These are phyloP conservation scores for Drosophila kepulauana DNA, from an alignment of 1,140 invertebrate genomes.

Conservation along the genomic window DNA sequence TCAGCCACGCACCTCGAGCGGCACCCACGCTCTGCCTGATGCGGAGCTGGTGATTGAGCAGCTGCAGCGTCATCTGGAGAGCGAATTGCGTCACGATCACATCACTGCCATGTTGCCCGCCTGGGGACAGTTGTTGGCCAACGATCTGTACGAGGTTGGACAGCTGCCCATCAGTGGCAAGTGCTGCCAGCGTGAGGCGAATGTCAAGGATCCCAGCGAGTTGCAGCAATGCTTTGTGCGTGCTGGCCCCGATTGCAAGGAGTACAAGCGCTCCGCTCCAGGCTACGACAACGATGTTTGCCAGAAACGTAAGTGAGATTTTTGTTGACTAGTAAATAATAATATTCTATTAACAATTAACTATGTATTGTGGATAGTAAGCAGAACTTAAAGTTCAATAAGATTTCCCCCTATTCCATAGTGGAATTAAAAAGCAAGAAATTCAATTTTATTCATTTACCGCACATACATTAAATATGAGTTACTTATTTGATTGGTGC, in stretches of 20 bases:
- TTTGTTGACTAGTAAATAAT: too few species aligned
- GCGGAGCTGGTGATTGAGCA: slow-evolving; percentile 82
- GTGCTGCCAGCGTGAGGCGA: slow-evolving; percentile 86
- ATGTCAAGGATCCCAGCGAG: slow-evolving; percentile 70
- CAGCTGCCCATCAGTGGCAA: slow-evolving; percentile 84
- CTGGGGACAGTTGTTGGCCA: slow-evolving; percentile 92
- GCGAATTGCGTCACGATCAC: slow-evolving; percentile 87
- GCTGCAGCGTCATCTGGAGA: slow-evolving; percentile 73
- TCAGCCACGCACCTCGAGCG: slow-evolving; percentile 86
- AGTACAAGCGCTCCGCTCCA: slow-evolving; percentile 91
- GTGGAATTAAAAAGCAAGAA: too few species aligned
- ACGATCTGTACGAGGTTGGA: slow-evolving; percentile 90
- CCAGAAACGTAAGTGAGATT: slow-evolving; percentile 86
- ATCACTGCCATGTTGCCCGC: slow-evolving; percentile 92
- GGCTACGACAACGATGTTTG: slow-evolving; percentile 88
- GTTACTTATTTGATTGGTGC: too few species aligned
- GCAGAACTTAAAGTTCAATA: too few species aligned
- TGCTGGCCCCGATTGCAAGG: slow-evolving; percentile 86
- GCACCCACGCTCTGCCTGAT: slow-evolving; percentile 87
- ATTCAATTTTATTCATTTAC: too few species aligned
- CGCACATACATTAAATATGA: too few species aligned
- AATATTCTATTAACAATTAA: too few species aligned
- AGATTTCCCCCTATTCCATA: too few species aligned
- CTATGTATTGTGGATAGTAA: too few species aligned
- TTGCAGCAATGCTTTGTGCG: slow-evolving; percentile 82